These are phyloP conservation scores for Microhierax caerulescens DNA, from an alignment of 2,797 vertebrate species.

Conservation along the genomic window DNA sequence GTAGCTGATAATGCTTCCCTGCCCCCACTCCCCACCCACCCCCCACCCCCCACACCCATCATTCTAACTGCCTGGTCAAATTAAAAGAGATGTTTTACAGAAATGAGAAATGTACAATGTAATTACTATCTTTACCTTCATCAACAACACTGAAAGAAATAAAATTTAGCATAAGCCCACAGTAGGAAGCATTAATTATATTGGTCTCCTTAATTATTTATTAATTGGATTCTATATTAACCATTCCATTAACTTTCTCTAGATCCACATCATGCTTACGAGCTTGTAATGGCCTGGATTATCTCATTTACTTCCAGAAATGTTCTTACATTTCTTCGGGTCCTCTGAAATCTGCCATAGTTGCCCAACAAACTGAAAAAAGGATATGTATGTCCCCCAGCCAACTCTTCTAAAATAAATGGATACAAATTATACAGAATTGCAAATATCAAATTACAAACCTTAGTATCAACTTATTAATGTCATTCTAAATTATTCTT, in stretches of 20 bases:
- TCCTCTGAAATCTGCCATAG: neutral
- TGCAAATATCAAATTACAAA: neutral
- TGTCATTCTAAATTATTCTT: slow-evolving; percentile 27
- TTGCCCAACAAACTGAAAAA: neutral
- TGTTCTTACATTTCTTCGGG: neutral
- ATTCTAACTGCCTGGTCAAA: neutral
- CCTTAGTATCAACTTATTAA: neutral
- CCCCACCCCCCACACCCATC: neutral
- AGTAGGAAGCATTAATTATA: neutral
- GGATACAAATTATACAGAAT: neutral
- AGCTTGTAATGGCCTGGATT: neutral
- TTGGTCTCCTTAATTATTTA: neutral
- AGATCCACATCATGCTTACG: neutral
- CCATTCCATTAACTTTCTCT: neutral
- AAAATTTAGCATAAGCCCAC: neutral
- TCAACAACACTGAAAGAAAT: neutral
- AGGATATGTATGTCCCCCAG: neutral
- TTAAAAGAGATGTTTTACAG: neutral
- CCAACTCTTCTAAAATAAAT: neutral
- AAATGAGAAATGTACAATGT: neutral
- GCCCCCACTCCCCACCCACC: too few relatives aligned
- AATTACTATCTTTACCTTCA: neutral
- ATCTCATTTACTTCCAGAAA: neutral
- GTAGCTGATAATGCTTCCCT: neutral
- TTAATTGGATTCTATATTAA: neutral